Base-by-base conservation (phyloP, 2,888 invertebrate species). In the Scrobipalpa atriplicella region DNA sequence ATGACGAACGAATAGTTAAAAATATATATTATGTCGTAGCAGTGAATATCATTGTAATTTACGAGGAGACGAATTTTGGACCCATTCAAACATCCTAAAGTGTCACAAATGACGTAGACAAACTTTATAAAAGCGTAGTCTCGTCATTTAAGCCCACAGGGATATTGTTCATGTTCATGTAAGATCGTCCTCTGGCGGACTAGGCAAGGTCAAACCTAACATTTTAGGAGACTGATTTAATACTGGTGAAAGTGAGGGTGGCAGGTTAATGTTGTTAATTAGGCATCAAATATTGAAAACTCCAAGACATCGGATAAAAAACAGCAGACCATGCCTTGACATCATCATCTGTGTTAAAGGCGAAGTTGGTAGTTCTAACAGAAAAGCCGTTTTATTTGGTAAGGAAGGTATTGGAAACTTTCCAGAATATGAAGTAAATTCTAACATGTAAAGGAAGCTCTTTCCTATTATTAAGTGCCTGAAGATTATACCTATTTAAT, bases 181-280 rank as follows among this genome's bases (percentile, higher is more conserved):
- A 47, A 47, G 47, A 47, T 7, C 38, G 7, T 36, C 38, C 58
- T 16, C 38, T 58, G 36, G 36, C 54, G 36, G 58, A 58, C 58
- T 36, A 36, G 38, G 58, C 0, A 58, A 58, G 16, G 58, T 58
- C 36, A 36, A 2, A n/a, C 8, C 21, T 54, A 18, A 11, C 29
- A 3, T 54, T 54, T 54, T 19, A 21, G 21, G 19, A 58, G 11
- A 8, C 58, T 13, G 1, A 29, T 38, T 36, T 58, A 36, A 38
- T 38, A 38, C 13, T 6, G 13, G 9, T 2, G 29, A 29, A 13
- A n/a, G 9, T 2, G 29, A 29, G n/a, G 29, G 43, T 13, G 13
- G 13, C 11, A 16, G 47, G 47, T 47, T 47, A 47, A 47, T 43
- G n/a, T n/a, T n/a, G n/a, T n/a, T n/a, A n/a, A n/a, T n/a, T n/a